Evolutionary conservation across 2,888 invertebrate species (phyloP), one percentile per base, ranked within the genome.

Genomic region (Erebia palarica): DNA sequence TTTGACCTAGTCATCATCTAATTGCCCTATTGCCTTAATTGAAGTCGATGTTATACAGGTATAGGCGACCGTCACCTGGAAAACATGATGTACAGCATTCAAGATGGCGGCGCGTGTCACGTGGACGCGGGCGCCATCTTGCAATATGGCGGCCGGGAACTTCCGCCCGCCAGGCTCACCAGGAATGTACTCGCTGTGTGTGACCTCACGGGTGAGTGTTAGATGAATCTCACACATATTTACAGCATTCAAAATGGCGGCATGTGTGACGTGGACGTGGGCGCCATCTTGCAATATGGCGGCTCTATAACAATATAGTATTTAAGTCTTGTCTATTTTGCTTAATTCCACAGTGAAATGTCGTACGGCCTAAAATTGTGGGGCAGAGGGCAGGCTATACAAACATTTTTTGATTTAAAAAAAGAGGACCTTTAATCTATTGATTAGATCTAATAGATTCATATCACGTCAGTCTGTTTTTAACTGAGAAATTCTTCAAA

Each of bases 31-130:
- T 21, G 21, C 1, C 21, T 21, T 21, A 21, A 21, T 21, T 3
- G 2, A 3, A 27, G 27, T 27, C 4, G 27, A 27, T 27, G 4
- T 3, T 7, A 5, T 36, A 44, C 75, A 91, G 91, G 90, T 2
- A 69, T 90, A 0, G 86, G 86, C 1, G 91, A 91, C 75, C 83
- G 91, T 0, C 91, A 91, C 67, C 73, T 90, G 0, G 81, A 88
- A 64, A 91, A 91, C 75, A 75, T 87, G 2, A 69, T 91, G 80
- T 84, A 78, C 42, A 69, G 71, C 9, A 9, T 42, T 0, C 71
- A 69, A 1, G 75, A 77, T 21, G 89, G 91, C 53, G 77, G 76
- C 4, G 74, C 85, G 14, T 81, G 81, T 16, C 77, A 79, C 59
- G 81, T 91, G 3, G 91, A 91, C 81, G 86, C 85, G 83, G 86